A percentile compares a stretch with the other conserved stretches of the same genome.
Evolutionary conservation across 2,888 invertebrate genomes (phyloP).

Genomic region (Apamea anceps): DNA sequence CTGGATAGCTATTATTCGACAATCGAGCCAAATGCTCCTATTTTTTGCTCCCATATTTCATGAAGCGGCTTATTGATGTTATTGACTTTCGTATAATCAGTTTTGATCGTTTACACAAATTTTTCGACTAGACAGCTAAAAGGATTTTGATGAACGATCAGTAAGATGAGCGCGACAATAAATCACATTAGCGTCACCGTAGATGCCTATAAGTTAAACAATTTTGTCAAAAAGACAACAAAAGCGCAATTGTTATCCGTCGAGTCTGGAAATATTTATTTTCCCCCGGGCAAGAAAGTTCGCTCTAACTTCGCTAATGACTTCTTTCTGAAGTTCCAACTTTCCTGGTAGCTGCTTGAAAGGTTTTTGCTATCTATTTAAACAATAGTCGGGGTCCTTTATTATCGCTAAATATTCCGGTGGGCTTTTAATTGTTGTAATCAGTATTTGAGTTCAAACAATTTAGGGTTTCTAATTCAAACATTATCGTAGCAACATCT

Average conservation of each 20-base stretch:
- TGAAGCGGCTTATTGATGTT: conserved; percentile 50
- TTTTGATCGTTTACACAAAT: conserved; percentile 37
- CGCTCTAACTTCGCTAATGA: conserved; percentile 86
- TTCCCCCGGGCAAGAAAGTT: conserved; percentile 81
- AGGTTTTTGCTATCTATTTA: conserved; percentile 84
- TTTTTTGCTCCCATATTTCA: conserved; percentile 47
- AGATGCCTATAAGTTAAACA: conserved; percentile 73
- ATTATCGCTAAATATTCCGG: conserved; percentile 77
- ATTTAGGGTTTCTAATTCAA: conserved; percentile 51
- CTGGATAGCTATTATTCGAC: conserved; percentile 50
- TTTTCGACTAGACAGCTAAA: conserved; percentile 39
- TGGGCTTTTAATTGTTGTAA: conserved; percentile 57
- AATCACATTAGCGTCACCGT: conserved; percentile 68
- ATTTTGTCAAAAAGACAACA: conserved; percentile 78
- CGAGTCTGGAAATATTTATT: conserved; percentile 86
- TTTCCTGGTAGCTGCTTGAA: conserved; percentile 80
- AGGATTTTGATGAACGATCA: conserved; percentile 59
- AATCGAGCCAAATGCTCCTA: conserved; percentile 37
- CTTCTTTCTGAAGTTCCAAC: conserved; percentile 86
- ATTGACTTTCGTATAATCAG: conserved; percentile 52
- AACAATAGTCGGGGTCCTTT: conserved; percentile 80
- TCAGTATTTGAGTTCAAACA: conserved; percentile 47
- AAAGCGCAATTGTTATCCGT: conserved; percentile 82
- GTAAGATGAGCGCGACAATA: conserved; percentile 54
- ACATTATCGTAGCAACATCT: conserved; percentile 43